phyloP scores from a whole-genome alignment of 2,113 vertebrate genomes.

The Andinoacara biseriatus region DNA sequence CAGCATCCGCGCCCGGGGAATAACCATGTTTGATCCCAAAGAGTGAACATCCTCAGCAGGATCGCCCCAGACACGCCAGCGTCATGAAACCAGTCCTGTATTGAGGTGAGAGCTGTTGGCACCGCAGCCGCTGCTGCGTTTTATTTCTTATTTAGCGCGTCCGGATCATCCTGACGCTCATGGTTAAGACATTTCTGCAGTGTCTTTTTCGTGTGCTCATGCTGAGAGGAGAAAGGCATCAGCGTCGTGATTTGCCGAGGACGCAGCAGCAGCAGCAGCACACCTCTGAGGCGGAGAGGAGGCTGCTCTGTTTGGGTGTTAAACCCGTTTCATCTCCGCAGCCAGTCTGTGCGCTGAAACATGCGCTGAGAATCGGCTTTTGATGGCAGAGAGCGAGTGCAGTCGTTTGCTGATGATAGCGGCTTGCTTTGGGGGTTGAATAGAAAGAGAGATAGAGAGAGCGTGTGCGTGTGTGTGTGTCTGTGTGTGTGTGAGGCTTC shows the following conservation, averaged over 20 bases:
- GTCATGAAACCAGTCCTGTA: conserved; percentile 65
- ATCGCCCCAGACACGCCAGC: conserved; percentile 22
- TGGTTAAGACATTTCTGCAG: background rate
- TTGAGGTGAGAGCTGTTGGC: conserved; percentile 70
- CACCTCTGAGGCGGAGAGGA: conserved; percentile 41
- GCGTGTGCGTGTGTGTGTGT: too few relatives aligned
- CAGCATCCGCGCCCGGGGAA: background rate
- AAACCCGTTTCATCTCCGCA: conserved; percentile 18
- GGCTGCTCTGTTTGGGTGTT: conserved; percentile 30
- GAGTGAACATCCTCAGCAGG: conserved; percentile 19
- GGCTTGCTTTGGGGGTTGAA: background rate
- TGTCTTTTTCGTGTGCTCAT: background rate
- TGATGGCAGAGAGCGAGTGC: conserved; percentile 36
- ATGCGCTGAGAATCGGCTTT: background rate
- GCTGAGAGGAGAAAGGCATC: background rate
- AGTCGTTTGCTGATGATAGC: background rate
- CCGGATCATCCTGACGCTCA: conserved; percentile 2
- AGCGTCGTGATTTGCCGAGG: background rate
- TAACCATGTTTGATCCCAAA: conserved; percentile 10
- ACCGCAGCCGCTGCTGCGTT: conserved; percentile 13
- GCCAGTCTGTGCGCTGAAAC: background rate
- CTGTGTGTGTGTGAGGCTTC: background rate
- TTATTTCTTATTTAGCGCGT: conserved; percentile 29
- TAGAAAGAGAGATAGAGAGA: background rate
- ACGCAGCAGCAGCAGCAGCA: conserved; percentile 8